phyloP scores from a whole-genome alignment of 2,113 vertebrate species.

The Platycercus adscitus region DNA sequence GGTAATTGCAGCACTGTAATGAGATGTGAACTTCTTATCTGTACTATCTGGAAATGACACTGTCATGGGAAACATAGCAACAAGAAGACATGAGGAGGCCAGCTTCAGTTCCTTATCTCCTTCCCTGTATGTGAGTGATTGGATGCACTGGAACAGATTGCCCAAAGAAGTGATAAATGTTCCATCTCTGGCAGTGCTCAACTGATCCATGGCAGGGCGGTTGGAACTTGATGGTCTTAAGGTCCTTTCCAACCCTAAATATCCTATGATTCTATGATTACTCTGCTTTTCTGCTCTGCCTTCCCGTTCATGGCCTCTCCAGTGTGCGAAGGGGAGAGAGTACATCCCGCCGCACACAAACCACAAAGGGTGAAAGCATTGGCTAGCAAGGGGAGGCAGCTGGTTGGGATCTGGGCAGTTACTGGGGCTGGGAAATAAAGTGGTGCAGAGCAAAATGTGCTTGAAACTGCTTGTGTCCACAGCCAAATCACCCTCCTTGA shows the following conservation, averaged over 20 bases:
- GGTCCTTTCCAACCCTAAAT: neutral
- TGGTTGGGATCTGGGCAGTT: neutral
- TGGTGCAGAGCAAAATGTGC: neutral
- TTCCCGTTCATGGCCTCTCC: accelerated
- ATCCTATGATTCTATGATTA: neutral
- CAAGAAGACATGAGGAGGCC: neutral
- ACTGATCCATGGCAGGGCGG: neutral
- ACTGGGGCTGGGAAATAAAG: neutral
- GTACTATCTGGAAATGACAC: neutral
- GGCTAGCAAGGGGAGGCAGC: neutral
- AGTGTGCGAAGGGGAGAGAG: neutral
- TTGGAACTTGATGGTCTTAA: neutral
- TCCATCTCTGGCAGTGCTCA: neutral
- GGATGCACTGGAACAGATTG: neutral
- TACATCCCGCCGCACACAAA: accelerated
- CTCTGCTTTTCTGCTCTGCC: neutral
- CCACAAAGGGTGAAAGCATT: neutral
- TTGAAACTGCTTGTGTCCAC: accelerated
- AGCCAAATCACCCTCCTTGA: accelerated
- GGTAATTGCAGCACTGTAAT: neutral
- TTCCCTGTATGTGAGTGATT: neutral
- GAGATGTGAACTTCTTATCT: neutral
- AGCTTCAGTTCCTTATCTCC: neutral
- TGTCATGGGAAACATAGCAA: neutral
- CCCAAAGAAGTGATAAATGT: neutral